phyloP scores from a whole-genome alignment of 2,888 invertebrate species.

The Seladonia tumulorum region DNA sequence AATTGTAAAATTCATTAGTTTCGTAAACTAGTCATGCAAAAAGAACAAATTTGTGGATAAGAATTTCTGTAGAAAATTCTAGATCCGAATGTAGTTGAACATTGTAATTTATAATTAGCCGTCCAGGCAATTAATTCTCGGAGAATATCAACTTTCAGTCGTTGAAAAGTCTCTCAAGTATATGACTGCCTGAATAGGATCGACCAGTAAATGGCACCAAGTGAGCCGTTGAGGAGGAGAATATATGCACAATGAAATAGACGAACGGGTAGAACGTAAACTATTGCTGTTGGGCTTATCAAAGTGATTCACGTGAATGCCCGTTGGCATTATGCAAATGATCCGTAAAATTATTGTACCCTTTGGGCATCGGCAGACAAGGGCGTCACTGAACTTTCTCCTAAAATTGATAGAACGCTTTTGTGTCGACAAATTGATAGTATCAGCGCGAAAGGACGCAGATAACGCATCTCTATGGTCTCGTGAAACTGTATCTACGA shows the following conservation, averaged over 20 bases:
- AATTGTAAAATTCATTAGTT: not conserved
- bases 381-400: conserved; percentile 62
- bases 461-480: conserved; percentile 34
- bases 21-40: too few species aligned
- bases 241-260: conserved; percentile 48
- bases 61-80: too few species aligned
- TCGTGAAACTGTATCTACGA: conserved; percentile 9
- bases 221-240: conserved; percentile 20
- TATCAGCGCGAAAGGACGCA: conserved; percentile 30
- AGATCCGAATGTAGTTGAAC: not conserved
- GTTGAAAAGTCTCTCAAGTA: not conserved
- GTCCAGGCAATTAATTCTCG: not conserved
- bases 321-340: conserved; percentile 68
- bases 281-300: conserved; percentile 71
- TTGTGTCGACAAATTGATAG: conserved; percentile 28
- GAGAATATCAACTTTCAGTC: not conserved
- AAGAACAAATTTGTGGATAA: too few species aligned
- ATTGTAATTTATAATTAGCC: not conserved
- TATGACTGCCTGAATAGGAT: conserved; percentile 6
- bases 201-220: conserved; percentile 45
- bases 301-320: conserved; percentile 71
- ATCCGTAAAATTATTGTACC: conserved; percentile 70
- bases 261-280: conserved; percentile 60
- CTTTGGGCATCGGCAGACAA: conserved; percentile 63
- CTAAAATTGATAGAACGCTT: conserved; percentile 62